Conservation (phyloP, 2,888 invertebrate genomes). For the Zaprionus lineosus region DNA sequence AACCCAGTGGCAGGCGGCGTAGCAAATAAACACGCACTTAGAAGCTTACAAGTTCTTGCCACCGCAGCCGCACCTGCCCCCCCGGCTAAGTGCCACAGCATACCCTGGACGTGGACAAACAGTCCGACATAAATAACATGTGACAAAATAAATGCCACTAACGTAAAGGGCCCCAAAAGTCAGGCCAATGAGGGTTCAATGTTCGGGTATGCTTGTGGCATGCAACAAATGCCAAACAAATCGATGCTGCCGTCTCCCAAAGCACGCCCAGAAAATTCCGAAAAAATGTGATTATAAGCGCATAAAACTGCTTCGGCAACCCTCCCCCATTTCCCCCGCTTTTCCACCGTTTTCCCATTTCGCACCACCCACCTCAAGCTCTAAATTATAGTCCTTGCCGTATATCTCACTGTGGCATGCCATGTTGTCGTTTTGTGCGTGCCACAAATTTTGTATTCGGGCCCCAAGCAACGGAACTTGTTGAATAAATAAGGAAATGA, state of each 20-base stretch:
- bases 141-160: conserved; percentile 71
- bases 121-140: conserved; percentile 59
- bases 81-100: background rate
- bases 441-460: conserved; percentile 26
- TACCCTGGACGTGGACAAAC: conserved; percentile 32
- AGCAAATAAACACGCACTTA: conserved; percentile 72
- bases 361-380: background rate
- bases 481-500: conserved; percentile 74
- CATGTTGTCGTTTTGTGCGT: conserved; percentile 41
- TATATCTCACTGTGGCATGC: conserved; percentile 23
- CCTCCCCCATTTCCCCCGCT: background rate
- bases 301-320: conserved; percentile 53
- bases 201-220: conserved; percentile 51
- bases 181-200: conserved; percentile 18
- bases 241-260: conserved; percentile 45
- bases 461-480: conserved; percentile 56
- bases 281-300: conserved; percentile 67
- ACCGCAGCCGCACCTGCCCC: background rate
- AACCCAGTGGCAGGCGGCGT: conserved; percentile 30
- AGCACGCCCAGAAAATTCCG: conserved; percentile 23
- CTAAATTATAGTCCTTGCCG: background rate
- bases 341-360: no score
- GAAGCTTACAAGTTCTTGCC: conserved; percentile 47
- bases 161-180: conserved; percentile 52
- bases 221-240: conserved; percentile 70